Conservation (phyloP, 1,140 invertebrate genomes). For the Dreissena polymorpha region DNA sequence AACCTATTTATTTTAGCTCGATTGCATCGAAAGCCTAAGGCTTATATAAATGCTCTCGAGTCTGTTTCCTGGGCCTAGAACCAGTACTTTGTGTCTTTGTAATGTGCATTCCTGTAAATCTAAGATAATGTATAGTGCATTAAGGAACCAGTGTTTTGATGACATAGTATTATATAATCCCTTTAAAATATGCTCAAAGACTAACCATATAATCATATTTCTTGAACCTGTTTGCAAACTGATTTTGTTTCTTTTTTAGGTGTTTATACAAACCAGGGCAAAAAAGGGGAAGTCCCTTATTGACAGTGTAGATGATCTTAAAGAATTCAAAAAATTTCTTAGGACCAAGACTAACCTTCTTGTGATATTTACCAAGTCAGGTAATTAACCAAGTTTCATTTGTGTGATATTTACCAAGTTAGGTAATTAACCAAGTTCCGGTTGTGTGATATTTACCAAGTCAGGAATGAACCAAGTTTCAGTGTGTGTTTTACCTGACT, state of each 20-base stretch:
- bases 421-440: slow-evolving; percentile 63
- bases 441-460: slow-evolving; percentile 83
- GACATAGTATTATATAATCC: too few relatives aligned
- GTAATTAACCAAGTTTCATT: slow-evolving; percentile 59
- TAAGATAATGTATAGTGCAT: too few relatives aligned
- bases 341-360: slow-evolving; percentile 92
- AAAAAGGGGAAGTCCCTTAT: slow-evolving; percentile 70
- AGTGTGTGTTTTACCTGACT: slow-evolving; percentile 80
- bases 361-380: slow-evolving; percentile 83
- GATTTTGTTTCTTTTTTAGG: slow-evolving; percentile 5
- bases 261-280: slow-evolving; percentile 57
- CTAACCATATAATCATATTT: too few relatives aligned
- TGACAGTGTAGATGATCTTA: slow-evolving; percentile 83
- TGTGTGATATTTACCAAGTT: slow-evolving; percentile 83
- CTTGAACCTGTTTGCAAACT: too few relatives aligned
- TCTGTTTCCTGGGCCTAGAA: too few relatives aligned
- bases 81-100: too few relatives aligned
- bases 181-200: too few relatives aligned
- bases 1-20: too few relatives aligned
- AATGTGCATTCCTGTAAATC: too few relatives aligned
- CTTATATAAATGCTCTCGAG: too few relatives aligned
- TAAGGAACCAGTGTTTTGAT: too few relatives aligned
- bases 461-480: slow-evolving; percentile 62
- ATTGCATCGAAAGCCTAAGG: too few relatives aligned
- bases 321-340: slow-evolving; percentile 92